Conservation (phyloP, 1,140 invertebrate genomes). For the Latrodectus geometricus region DNA sequence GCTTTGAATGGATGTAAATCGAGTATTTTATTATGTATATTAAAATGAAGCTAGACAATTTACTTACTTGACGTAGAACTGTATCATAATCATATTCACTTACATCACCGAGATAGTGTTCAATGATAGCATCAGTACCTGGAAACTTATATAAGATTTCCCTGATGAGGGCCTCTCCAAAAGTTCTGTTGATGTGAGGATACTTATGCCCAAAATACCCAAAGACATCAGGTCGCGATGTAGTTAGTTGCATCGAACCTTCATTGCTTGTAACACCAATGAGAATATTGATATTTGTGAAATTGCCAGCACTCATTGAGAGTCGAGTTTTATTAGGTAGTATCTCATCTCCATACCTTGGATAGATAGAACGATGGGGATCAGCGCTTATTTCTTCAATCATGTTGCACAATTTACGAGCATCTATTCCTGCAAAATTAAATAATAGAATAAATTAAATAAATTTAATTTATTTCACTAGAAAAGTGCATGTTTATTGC, state of each 20-base stretch:
- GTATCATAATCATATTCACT: background rate
- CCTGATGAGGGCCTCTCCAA: background rate
- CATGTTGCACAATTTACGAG: background rate
- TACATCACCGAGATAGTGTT: conserved; percentile 23
- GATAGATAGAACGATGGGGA: background rate
- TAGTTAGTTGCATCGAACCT: background rate
- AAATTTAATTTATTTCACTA: no score
- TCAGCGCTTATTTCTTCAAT: background rate
- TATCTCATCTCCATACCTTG: conserved; percentile 13
- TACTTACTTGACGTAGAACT: no score
- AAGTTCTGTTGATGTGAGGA: background rate
- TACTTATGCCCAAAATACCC: conserved; percentile 23
- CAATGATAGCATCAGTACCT: background rate
- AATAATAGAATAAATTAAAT: no score
- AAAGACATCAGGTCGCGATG: background rate
- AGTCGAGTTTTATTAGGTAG: background rate
- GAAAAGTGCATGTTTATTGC: no score
- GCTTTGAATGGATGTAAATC: no score
- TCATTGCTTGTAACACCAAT: conserved; percentile 9
- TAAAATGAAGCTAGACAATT: no score
- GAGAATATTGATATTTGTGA: background rate
- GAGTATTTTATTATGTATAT: no score
- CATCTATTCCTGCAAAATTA: conserved; percentile 15
- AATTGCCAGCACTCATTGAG: background rate
- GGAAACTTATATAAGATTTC: background rate